Percentiles rank a stretch among this genome's conserved stretches.
phyloP scores from a whole-genome alignment of 2,113 vertebrate species.

The Perognathus longimembris region DNA sequence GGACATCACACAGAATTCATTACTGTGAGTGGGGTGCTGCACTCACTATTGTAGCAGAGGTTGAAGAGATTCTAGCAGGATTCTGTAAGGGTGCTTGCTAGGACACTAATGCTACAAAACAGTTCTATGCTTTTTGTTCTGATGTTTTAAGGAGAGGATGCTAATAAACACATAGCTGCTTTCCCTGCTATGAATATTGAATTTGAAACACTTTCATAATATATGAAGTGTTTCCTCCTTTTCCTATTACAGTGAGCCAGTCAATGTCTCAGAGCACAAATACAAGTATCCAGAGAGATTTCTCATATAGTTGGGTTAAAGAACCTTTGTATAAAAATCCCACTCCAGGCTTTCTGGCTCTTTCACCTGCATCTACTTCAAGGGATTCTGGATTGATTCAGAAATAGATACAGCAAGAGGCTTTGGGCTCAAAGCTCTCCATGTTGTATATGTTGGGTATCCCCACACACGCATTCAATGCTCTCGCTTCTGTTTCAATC shows the following conservation, averaged over 20 bases:
- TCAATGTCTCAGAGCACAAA: constrained; percentile 66
- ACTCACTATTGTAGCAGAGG: constrained; percentile 62
- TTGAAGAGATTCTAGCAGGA: constrained; percentile 45
- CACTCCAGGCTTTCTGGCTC: constrained; percentile 50
- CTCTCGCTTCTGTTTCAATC: constrained; percentile 48
- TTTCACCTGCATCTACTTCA: constrained; percentile 68
- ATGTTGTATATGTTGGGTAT: not conserved
- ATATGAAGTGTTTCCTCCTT: constrained; percentile 71
- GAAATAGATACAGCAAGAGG: constrained; percentile 62
- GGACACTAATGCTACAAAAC: constrained; percentile 34
- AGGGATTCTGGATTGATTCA: constrained; percentile 41
- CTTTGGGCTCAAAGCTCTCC: constrained; percentile 56
- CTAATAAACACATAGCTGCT: constrained; percentile 56
- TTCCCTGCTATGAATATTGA: constrained; percentile 62
- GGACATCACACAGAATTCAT: constrained; percentile 56
- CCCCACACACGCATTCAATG: not conserved
- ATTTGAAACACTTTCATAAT: constrained; percentile 69
- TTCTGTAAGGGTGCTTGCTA: constrained; percentile 42
- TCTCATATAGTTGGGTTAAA: constrained; percentile 46
- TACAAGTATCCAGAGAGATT: constrained; percentile 63
- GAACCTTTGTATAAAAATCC: constrained; percentile 57
- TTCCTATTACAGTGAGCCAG: constrained; percentile 60
- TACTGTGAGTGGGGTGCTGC: constrained; percentile 61
- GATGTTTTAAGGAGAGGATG: constrained; percentile 32
- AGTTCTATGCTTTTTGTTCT: constrained; percentile 55